Evolutionary conservation across 2,797 vertebrate genomes (phyloP).

Genomic region (Melanotaenia maccullochi): DNA sequence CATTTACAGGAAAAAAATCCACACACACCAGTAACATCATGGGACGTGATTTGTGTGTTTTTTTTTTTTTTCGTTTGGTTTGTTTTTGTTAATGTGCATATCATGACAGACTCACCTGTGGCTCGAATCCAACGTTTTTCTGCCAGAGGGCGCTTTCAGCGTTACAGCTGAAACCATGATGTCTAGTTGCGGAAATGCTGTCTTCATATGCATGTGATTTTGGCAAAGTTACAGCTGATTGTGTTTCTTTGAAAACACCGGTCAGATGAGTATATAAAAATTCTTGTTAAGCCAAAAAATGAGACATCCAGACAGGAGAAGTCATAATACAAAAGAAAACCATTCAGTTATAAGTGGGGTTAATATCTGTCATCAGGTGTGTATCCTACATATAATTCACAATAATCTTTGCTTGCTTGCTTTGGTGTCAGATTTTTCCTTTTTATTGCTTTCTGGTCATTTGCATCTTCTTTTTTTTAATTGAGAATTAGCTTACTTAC

Average conservation of each 20-base stretch:
- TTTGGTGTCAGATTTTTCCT: too few relatives aligned
- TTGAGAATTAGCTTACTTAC: too few relatives aligned
- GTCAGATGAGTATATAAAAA: background rate
- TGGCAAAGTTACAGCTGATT: constrained; percentile 18
- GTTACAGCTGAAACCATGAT: constrained; percentile 1
- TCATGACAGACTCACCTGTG: constrained; percentile 75
- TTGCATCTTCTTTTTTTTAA: too few relatives aligned
- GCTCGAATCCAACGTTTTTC: constrained; percentile 48
- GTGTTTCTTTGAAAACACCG: background rate
- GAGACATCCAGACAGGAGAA: background rate
- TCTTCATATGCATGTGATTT: constrained; percentile 1
- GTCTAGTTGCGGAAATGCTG: constrained; percentile 10
- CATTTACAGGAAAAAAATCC: background rate
- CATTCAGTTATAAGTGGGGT: background rate
- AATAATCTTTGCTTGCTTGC: too few relatives aligned
- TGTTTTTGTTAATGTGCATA: constrained; percentile 7
- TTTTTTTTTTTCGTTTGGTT: background rate
- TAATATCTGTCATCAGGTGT: too few relatives aligned
- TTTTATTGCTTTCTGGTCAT: too few relatives aligned
- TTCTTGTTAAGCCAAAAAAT: background rate
- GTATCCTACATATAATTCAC: too few relatives aligned
- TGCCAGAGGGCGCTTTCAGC: constrained; percentile 22
- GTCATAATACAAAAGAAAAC: too few relatives aligned
- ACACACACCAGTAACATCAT: constrained; percentile 11
- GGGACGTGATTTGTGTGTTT: constrained; percentile 11